Percentiles rank a stretch among this genome's conserved stretches.
phyloP scores from a whole-genome alignment of 2,888 invertebrate genomes.

The Drosophila neotestacea region DNA sequence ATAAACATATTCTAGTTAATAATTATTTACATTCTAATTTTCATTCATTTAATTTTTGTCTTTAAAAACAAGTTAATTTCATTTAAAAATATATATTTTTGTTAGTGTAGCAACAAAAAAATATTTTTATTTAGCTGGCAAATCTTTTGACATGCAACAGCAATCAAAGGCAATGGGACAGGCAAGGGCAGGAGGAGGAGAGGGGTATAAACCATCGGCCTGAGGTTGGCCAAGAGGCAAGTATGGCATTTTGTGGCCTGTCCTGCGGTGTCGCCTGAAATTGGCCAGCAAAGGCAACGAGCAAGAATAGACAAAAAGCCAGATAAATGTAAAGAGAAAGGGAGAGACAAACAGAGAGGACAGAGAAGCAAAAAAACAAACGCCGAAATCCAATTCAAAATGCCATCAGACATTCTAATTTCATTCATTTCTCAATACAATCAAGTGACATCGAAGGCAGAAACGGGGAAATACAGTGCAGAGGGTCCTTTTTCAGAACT shows the following conservation, averaged over 20 bases:
- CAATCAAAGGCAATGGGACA: slow-evolving; percentile 64
- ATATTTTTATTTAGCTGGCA: slow-evolving; percentile 72
- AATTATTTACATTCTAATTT: background rate
- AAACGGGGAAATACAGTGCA: background rate
- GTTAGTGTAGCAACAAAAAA: slow-evolving; percentile 43
- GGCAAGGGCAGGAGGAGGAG: background rate
- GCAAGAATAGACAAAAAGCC: slow-evolving; percentile 24
- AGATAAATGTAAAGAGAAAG: slow-evolving; percentile 12
- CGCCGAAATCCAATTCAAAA: slow-evolving; percentile 75
- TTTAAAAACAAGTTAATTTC: background rate
- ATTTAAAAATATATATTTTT: background rate
- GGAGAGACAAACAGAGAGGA: background rate
- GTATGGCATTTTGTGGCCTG: slow-evolving; percentile 71
- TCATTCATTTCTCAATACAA: slow-evolving; percentile 80
- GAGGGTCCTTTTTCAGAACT: slow-evolving; percentile 30
- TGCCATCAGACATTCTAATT: slow-evolving; percentile 80
- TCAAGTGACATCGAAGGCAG: slow-evolving; percentile 40
- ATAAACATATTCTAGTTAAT: no score
- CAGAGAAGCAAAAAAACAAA: slow-evolving; percentile 40
- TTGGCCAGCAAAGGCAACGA: slow-evolving; percentile 61
- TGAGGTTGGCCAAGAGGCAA: slow-evolving; percentile 3
- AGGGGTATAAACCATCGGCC: background rate
- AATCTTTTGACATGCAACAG: slow-evolving; percentile 78
- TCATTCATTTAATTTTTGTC: background rate
- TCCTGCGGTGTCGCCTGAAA: slow-evolving; percentile 72